Percentiles rank a stretch among this genome's conserved stretches.
Evolutionary conservation across 2,113 vertebrate species (phyloP).

Genomic region (Syngnathus scovelli): DNA sequence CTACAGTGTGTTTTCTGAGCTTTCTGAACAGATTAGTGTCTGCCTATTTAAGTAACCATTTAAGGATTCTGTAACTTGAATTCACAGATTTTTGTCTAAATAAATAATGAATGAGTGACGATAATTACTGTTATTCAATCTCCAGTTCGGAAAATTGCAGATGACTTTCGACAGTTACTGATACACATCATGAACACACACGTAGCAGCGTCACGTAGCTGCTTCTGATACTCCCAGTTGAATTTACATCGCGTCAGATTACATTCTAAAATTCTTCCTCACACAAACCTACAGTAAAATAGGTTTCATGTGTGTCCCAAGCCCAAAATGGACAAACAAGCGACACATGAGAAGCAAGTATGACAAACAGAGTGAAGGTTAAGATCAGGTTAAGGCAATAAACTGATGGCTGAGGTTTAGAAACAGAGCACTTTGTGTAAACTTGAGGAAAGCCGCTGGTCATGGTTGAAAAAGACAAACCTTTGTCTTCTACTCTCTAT

Average conservation of each 20-base stretch:
- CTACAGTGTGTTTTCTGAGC: not conserved
- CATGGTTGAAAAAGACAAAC: constrained; percentile 25
- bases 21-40: not conserved
- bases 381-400: constrained; percentile 22
- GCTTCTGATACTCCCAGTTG: not conserved
- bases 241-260: not conserved
- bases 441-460: constrained; percentile 17
- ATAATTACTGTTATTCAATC: too few relatives aligned
- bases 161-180: not conserved
- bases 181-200: not conserved
- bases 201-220: not conserved
- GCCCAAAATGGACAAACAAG: not conserved
- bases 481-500: constrained; percentile 19
- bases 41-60: too few relatives aligned
- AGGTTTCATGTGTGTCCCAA: not conserved
- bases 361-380: constrained; percentile 9
- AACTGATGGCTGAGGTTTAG: constrained; percentile 19
- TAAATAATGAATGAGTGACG: too few relatives aligned
- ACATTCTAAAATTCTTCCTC: too few relatives aligned
- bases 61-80: too few relatives aligned
- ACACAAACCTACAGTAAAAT: not conserved
- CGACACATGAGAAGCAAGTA: constrained; percentile 4
- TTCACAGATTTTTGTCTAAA: too few relatives aligned
- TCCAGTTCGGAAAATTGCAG: not conserved
- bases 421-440: constrained; percentile 26